phyloP scores from a whole-genome alignment of 2,113 vertebrate species.

The Bufo gargarizans region DNA sequence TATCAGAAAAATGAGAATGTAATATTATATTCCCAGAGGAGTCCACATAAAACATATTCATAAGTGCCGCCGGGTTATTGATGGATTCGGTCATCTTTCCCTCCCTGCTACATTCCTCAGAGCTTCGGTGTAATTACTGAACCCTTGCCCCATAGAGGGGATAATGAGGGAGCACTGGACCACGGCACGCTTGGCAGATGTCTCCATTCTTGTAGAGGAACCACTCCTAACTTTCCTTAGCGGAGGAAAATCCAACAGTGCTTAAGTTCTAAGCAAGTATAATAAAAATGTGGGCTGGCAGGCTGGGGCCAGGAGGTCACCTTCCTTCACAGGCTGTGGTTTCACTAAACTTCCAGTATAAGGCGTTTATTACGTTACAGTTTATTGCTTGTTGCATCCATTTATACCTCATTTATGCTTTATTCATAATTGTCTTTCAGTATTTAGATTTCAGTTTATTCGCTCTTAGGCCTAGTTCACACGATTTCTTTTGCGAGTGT shows the following conservation, averaged over 20 bases:
- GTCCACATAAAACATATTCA: background rate
- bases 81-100: background rate
- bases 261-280: background rate
- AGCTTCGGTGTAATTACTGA: background rate
- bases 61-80: background rate
- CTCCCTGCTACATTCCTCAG: background rate
- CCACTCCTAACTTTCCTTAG: conserved; percentile 6
- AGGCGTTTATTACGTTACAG: background rate
- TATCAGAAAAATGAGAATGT: conserved; percentile 25
- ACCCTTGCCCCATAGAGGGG: conserved; percentile 6
- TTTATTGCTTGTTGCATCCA: background rate
- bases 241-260: background rate
- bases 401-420: background rate
- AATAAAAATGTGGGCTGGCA: conserved; percentile 16
- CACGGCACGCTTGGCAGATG: conserved; percentile 4
- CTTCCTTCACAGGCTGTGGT: conserved; percentile 1
- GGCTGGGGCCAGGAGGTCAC: conserved; percentile 12
- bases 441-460: too few species aligned
- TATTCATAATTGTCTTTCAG: background rate
- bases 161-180: background rate
- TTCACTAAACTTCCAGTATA: background rate
- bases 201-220: background rate
- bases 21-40: conserved; percentile 3
- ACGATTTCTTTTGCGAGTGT: too few species aligned
- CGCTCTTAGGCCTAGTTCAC: too few species aligned